Conservation (phyloP, 2,797 vertebrate genomes). For the Phoxinus dragarum region DNA sequence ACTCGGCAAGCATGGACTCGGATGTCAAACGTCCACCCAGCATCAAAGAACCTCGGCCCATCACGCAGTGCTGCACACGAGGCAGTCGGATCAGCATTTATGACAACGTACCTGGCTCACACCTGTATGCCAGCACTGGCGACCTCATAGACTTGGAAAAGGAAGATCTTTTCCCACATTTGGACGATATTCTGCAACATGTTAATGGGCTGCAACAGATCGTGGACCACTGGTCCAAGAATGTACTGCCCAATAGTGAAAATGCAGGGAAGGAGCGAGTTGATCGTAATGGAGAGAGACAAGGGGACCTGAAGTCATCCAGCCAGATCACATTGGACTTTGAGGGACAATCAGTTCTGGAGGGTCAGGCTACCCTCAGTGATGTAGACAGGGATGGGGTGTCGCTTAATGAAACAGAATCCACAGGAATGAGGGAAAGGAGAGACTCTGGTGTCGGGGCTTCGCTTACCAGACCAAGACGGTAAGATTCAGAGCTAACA, state of each 20-base stretch:
- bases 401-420: constrained; percentile 88
- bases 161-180: constrained; percentile 90
- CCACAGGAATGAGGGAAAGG: constrained; percentile 86
- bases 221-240: constrained; percentile 92
- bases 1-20: constrained; percentile 80
- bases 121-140: constrained; percentile 94
- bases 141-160: constrained; percentile 95
- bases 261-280: constrained; percentile 68
- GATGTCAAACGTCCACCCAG: constrained; percentile 77
- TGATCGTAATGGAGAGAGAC: constrained; percentile 65
- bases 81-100: constrained; percentile 96
- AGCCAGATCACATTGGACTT: constrained; percentile 90
- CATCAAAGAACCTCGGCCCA: constrained; percentile 76
- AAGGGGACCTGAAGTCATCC: constrained; percentile 77
- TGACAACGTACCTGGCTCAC: constrained; percentile 95
- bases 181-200: constrained; percentile 94
- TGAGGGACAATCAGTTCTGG: constrained; percentile 88
- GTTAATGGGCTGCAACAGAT: constrained; percentile 92
- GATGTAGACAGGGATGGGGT: constrained; percentile 87
- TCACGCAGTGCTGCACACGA: constrained; percentile 84
- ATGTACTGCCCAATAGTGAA: constrained; percentile 82
- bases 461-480: constrained; percentile 92
- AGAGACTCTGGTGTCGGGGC: constrained; percentile 96
- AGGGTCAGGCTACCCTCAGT: constrained; percentile 85
- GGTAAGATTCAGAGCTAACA: constrained; percentile 76